Conservation (phyloP, 2,797 vertebrate species). For the Ceryle rudis region DNA sequence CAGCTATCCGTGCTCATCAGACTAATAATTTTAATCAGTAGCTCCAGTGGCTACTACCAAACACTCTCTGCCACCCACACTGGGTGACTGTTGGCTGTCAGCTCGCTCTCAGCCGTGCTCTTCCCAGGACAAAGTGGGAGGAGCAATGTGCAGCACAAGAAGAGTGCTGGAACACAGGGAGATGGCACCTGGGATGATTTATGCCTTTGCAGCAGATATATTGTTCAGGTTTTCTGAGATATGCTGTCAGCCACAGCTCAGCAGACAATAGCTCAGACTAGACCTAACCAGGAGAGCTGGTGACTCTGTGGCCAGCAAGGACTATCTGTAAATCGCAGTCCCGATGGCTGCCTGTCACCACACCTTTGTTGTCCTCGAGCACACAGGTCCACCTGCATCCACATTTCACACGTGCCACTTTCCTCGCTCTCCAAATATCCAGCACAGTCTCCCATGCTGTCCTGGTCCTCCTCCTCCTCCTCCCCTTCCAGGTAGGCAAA, state of each 20-base stretch:
- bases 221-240: accelerated
- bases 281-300: accelerated
- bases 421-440: background rate
- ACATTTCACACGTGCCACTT: accelerated
- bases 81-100: background rate
- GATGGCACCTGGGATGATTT: background rate
- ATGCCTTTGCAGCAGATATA: background rate
- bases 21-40: background rate
- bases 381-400: background rate
- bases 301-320: background rate
- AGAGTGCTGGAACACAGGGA: background rate
- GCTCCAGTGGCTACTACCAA: background rate
- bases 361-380: background rate
- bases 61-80: accelerated
- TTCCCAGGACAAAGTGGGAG: background rate
- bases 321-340: background rate
- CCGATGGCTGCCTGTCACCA: background rate
- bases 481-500: background rate
- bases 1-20: background rate
- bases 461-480: background rate
- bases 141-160: background rate
- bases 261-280: background rate
- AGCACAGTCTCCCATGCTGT: background rate
- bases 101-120: accelerated
- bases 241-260: accelerated